phyloP scores from a whole-genome alignment of 2,113 vertebrate species.

The Cyprichromis sp. region DNA sequence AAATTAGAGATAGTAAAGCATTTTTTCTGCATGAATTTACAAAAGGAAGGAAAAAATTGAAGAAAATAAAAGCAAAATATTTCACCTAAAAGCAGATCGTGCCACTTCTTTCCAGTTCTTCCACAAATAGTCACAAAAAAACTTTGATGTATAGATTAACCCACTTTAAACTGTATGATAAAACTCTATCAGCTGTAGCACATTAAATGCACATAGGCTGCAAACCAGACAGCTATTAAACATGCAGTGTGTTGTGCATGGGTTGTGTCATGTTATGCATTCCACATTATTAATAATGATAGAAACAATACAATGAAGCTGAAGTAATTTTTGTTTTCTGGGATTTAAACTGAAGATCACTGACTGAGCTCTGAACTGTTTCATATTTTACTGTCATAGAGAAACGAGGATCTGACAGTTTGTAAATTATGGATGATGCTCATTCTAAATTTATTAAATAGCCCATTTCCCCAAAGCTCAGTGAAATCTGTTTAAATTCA shows the following conservation, averaged over 20 bases:
- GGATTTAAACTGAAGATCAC: background rate
- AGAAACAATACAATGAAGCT: background rate
- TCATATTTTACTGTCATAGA: background rate
- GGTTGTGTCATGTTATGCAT: background rate
- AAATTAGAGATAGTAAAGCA: background rate
- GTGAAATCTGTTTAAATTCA: background rate
- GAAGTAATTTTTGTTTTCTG: background rate
- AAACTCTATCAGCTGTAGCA: background rate
- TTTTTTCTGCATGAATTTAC: background rate
- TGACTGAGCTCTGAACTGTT: background rate
- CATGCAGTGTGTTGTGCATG: background rate
- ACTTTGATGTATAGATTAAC: background rate
- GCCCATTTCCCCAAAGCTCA: background rate
- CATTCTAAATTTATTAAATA: background rate
- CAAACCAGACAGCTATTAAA: background rate
- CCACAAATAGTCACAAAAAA: background rate
- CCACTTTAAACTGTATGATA: background rate
- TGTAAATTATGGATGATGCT: background rate
- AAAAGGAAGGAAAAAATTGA: background rate
- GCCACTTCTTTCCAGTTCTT: background rate
- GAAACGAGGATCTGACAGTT: background rate
- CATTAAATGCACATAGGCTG: background rate
- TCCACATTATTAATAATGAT: background rate
- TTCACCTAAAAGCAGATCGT: background rate
- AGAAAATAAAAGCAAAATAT: background rate